Conservation (phyloP, 2,888 invertebrate species). For the Athalia circularis region DNA sequence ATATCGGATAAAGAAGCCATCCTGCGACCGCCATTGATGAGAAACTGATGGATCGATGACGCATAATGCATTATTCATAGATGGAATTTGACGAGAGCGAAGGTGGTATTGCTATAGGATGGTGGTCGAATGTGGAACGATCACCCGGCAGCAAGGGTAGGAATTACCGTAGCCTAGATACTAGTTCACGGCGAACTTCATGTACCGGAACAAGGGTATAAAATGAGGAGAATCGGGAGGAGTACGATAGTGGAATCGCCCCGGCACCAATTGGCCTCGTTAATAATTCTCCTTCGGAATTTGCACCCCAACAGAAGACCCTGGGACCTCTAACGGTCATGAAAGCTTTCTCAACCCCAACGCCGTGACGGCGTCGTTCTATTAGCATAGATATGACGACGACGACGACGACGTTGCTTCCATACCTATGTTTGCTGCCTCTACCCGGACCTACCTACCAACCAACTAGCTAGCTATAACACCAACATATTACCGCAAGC, state of each 20-base stretch:
- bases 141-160: neutral
- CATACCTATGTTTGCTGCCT: neutral
- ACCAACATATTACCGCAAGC: no score
- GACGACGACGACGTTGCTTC: neutral
- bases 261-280: conserved; percentile 33
- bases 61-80: conserved; percentile 30
- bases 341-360: neutral
- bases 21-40: no score
- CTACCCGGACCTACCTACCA: neutral
- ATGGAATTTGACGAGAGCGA: neutral
- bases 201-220: no score
- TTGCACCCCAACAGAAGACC: conserved; percentile 11
- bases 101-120: no score
- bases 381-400: conserved; percentile 46
- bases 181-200: no score
- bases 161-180: neutral
- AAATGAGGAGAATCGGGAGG: neutral
- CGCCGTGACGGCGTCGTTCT: conserved; percentile 1
- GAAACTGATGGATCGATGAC: no score
- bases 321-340: conserved; percentile 12
- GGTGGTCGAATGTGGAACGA: no score
- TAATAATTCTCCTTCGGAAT: conserved; percentile 43
- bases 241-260: conserved; percentile 9
- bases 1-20: no score
- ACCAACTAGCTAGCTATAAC: no score